Evolutionary conservation across 2,888 invertebrate species (phyloP).

Genomic region (Hemaris fuciformis): DNA sequence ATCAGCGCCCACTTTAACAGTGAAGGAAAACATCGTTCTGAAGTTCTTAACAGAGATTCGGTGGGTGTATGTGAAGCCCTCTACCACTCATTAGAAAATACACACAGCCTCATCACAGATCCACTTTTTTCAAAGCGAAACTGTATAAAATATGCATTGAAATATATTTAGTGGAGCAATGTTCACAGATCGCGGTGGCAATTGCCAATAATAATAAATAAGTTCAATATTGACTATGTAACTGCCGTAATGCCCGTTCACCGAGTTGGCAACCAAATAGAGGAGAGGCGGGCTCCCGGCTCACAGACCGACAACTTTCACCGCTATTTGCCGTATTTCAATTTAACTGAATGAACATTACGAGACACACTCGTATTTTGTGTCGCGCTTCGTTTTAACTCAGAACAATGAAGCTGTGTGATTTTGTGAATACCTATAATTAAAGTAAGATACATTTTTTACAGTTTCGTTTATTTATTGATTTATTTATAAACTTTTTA

Average conservation of each 20-base stretch:
- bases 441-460: too few relatives aligned
- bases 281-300: neutral
- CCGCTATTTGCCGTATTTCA: neutral
- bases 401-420: neutral
- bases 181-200: neutral
- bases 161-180: too few relatives aligned
- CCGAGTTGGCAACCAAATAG: neutral
- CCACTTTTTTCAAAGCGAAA: too few relatives aligned
- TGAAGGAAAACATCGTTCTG: too few relatives aligned
- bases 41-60: too few relatives aligned
- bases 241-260: slow-evolving; percentile 13
- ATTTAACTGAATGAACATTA: neutral
- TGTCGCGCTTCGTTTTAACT: neutral
- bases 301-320: neutral
- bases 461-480: too few relatives aligned
- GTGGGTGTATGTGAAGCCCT: too few relatives aligned
- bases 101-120: too few relatives aligned
- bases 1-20: too few relatives aligned
- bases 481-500: too few relatives aligned
- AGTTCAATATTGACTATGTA: slow-evolving; percentile 30
- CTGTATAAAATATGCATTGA: neutral
- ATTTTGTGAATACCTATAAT: neutral
- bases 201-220: slow-evolving; percentile 14
- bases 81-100: too few relatives aligned
- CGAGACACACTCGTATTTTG: neutral